Evolutionary conservation across 2,888 invertebrate genomes (phyloP).

Genomic region (Sarcophaga caerulescens): DNA sequence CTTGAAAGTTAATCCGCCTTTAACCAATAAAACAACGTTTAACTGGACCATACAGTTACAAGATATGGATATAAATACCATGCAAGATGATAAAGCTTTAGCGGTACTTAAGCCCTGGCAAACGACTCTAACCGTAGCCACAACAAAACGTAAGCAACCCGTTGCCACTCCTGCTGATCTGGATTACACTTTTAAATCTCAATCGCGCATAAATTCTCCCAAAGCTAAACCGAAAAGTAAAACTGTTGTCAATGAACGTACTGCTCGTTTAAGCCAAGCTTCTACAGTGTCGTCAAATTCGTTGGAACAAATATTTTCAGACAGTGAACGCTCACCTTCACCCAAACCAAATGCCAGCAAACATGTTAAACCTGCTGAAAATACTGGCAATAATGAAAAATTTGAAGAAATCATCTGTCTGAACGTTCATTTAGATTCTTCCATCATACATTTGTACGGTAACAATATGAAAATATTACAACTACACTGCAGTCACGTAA

Average conservation of each 20-base stretch:
- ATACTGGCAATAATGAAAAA: slow-evolving; percentile 23
- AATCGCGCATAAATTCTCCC: slow-evolving; percentile 23
- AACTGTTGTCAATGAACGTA: slow-evolving; percentile 8
- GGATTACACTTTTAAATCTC: slow-evolving; percentile 42
- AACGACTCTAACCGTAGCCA: slow-evolving; percentile 77
- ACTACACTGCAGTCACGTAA: slow-evolving; percentile 47
- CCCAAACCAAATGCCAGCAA: slow-evolving; percentile 21
- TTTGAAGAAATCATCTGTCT: slow-evolving; percentile 57
- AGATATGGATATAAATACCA: slow-evolving; percentile 72
- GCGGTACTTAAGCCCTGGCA: slow-evolving; percentile 77
- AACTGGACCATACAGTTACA: slow-evolving; percentile 75
- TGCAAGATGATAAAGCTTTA: slow-evolving; percentile 71
- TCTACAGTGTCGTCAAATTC: slow-evolving; percentile 59
- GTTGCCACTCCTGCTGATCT: slow-evolving; percentile 18
- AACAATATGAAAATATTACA: slow-evolving; percentile 58
- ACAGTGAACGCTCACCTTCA: slow-evolving; percentile 51
- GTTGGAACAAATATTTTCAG: slow-evolving; percentile 58
- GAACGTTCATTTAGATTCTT: slow-evolving; percentile 64
- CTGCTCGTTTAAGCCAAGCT: slow-evolving; percentile 34
- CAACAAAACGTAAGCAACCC: slow-evolving; percentile 70
- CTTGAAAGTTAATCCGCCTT: slow-evolving; percentile 59
- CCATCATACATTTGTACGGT: slow-evolving; percentile 43
- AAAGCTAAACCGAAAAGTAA: slow-evolving; percentile 36
- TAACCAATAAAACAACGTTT: slow-evolving; percentile 69
- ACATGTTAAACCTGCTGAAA: not conserved